phyloP scores from a whole-genome alignment of 1,140 invertebrate genomes.

The Hylaeus volcanicus region DNA sequence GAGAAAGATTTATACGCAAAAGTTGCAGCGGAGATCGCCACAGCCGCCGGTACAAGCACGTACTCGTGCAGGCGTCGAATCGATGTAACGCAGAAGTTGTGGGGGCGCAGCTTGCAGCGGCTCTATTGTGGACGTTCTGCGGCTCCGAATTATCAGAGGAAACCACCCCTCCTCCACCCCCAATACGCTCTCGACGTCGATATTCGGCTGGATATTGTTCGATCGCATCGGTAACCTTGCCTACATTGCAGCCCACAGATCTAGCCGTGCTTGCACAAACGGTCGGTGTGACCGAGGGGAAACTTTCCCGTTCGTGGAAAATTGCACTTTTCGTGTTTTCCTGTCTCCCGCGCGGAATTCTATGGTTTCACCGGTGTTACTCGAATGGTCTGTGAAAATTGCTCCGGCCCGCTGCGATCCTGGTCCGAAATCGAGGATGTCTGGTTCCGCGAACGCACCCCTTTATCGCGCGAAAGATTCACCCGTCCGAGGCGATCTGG shows the following conservation, averaged over 20 bases:
- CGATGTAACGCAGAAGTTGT: slow-evolving; percentile 23
- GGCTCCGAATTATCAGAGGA: background rate
- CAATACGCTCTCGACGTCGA: background rate
- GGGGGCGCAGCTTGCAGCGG: background rate
- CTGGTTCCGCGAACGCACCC: background rate
- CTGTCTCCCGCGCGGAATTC: background rate
- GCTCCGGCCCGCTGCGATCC: background rate
- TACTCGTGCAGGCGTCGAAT: background rate
- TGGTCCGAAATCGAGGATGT: background rate
- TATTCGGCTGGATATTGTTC: background rate
- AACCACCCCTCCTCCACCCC: background rate
- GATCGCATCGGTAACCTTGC: background rate
- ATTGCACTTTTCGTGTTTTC: background rate
- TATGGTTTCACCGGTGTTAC: background rate
- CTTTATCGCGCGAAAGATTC: background rate
- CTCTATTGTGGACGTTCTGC: background rate
- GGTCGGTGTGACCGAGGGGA: background rate
- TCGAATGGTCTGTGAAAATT: background rate
- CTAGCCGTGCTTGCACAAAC: too few relatives aligned
- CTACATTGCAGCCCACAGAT: too few relatives aligned
- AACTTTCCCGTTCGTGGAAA: background rate
- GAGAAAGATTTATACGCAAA: slow-evolving; percentile 31
- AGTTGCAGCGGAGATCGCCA: slow-evolving; percentile 27
- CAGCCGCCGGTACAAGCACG: slow-evolving; percentile 1
- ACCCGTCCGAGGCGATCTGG: background rate